Base-by-base conservation (phyloP, 1,140 invertebrate species). In the Leptopilina clavipes region DNA sequence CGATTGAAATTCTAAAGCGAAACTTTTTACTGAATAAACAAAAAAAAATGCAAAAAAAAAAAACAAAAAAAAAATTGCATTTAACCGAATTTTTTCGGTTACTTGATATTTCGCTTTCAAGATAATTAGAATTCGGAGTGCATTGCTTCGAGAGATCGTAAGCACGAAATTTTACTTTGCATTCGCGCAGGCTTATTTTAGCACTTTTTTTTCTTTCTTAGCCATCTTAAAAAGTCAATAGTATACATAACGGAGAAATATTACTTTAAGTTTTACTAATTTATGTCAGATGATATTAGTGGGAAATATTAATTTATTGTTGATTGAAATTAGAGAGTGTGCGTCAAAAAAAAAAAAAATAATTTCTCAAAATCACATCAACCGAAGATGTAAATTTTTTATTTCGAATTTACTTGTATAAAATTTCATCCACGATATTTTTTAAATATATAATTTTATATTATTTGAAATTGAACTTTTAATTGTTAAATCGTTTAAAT, bases 221-320 rank as follows among this genome's bases (percentile, higher is more conserved):
- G 75, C 82, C 83, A 87, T 85, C 83, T 86, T 86, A 87, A 17
- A 40, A 17, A 83, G 77, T 88, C 79, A 81, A 87, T 84, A 81
- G 80, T 84, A 84, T 83, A 83, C 80, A 81, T 82, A 78, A 86
- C 79, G 82, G 17, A 37, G 65, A 14, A 31, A 25, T 59, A 9
- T 8, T 25, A 25, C 18, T 65, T 11, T 65, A 25, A 25, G 56
- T 14, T 65, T 65, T 37, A 14, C 31, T 19, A n/a, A 40, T 6
- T n/a, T 3, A 65, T 65, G 19, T 65, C 22, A 12, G 59, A 65
- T 3, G 59, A 65, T 65, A 65, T 65, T 65, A 65, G 25, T 22
- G 12, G 25, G 12, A 40, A 7, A 31, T 37, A 37, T 65, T 10
- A 65, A 65, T 65, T 65, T 65, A 22, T 65, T 65, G 59, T 65